These are phyloP conservation scores for Henricia sp. DNA, from an alignment of 53 echinoderm and acorn worm genomes.

Conservation along the genomic window DNA sequence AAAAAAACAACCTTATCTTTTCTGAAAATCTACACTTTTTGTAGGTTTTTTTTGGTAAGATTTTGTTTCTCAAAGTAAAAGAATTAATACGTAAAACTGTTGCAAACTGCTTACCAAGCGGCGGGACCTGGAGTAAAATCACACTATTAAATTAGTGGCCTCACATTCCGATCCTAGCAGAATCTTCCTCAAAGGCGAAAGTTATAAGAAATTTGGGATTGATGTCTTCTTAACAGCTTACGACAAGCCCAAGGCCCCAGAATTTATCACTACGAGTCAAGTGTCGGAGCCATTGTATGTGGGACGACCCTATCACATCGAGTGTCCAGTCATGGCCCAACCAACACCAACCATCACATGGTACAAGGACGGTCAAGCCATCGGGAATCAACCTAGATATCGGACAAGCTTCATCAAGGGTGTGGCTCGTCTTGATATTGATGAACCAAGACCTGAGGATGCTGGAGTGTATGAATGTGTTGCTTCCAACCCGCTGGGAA, in stretches of 20 bases:
- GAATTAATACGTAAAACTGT: too few species aligned
- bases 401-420: conserved; percentile 46
- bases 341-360: conserved; percentile 70
- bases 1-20: too few species aligned
- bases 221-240: not conserved
- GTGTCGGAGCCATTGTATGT: conserved; percentile 48
- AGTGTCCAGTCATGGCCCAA: conserved; percentile 62
- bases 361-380: conserved; percentile 75
- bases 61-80: too few species aligned
- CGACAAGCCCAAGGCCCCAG: conserved; percentile 22
- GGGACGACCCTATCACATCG: conserved; percentile 62
- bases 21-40: too few species aligned
- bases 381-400: conserved; percentile 63
- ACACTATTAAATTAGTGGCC: too few species aligned
- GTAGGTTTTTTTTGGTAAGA: too few species aligned
- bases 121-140: too few species aligned
- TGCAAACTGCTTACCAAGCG: too few species aligned
- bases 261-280: conserved; percentile 51
- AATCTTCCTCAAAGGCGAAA: too few species aligned
- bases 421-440: conserved; percentile 67
- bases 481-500: conserved; percentile 83
- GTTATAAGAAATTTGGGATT: too few species aligned
- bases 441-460: conserved; percentile 78
- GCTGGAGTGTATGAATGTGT: conserved; percentile 85
- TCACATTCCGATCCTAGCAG: too few species aligned